Conservation (phyloP, 2,797 vertebrate species). For the Remorina albescens region DNA sequence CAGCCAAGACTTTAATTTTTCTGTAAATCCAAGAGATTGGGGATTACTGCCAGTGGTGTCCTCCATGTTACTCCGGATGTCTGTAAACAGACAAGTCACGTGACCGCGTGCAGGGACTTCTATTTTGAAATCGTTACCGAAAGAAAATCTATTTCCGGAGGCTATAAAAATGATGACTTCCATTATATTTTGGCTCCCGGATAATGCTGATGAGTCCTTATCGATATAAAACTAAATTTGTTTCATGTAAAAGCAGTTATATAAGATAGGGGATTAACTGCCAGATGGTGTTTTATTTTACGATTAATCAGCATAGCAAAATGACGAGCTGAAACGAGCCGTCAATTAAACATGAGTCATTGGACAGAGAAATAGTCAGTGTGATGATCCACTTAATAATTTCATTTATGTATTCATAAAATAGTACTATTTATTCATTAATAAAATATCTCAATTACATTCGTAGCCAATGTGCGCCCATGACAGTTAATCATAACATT, state of each 20-base stretch:
- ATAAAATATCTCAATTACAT: too few relatives aligned
- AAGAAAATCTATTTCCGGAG: constrained; percentile 44
- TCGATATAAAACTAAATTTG: background rate
- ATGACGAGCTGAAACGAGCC: background rate
- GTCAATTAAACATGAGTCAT: too few relatives aligned
- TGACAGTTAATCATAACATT: too few relatives aligned
- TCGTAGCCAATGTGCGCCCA: too few relatives aligned
- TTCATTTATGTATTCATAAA: too few relatives aligned
- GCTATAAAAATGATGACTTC: background rate
- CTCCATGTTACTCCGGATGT: constrained; percentile 92
- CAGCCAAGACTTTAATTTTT: constrained; percentile 89
- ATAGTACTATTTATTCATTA: too few relatives aligned
- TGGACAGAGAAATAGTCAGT: background rate
- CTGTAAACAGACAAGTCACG: constrained; percentile 87
- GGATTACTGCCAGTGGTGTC: constrained; percentile 84
- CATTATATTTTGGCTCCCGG: background rate
- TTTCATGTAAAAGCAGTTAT: background rate
- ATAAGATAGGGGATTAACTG: background rate
- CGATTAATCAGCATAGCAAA: background rate
- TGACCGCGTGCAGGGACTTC: constrained; percentile 62
- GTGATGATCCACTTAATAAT: background rate
- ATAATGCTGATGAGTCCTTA: background rate
- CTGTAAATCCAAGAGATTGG: constrained; percentile 86
- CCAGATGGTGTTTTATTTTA: background rate
- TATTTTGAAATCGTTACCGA: constrained; percentile 60